These are phyloP conservation scores for Plectrocnemia conspersa DNA, from an alignment of 1,140 invertebrate genomes.

Conservation along the genomic window DNA sequence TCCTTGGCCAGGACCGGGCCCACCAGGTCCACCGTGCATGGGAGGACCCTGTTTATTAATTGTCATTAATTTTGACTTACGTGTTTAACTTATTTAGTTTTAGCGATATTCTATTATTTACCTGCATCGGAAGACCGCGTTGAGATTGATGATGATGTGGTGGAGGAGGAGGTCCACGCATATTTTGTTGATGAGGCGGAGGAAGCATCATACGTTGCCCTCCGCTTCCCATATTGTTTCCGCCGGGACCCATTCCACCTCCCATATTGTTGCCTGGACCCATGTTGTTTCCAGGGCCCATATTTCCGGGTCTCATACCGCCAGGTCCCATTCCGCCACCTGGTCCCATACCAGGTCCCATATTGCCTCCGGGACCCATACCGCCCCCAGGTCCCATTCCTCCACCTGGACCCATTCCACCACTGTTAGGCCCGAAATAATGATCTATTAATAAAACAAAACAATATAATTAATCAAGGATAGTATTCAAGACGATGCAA, in stretches of 20 bases:
- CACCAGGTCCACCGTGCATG: slow-evolving; percentile 46
- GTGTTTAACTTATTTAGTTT: not conserved
- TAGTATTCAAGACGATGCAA: not conserved
- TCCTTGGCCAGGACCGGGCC: slow-evolving; percentile 26
- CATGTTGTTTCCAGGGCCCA: slow-evolving; percentile 38
- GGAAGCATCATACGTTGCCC: slow-evolving; percentile 41
- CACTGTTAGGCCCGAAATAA: slow-evolving; percentile 29
- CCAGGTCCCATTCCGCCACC: slow-evolving; percentile 24
- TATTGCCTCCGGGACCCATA: slow-evolving; percentile 19
- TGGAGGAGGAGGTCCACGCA: slow-evolving; percentile 44
- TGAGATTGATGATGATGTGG: slow-evolving; percentile 45
- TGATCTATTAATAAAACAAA: slow-evolving; percentile 20
- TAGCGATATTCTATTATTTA: slow-evolving; percentile 5
- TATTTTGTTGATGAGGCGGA: slow-evolving; percentile 34
- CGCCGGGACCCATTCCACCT: slow-evolving; percentile 38
- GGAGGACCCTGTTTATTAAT: slow-evolving; percentile 39
- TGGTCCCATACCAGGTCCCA: slow-evolving; percentile 11
- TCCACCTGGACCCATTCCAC: slow-evolving; percentile 28
- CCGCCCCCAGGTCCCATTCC: slow-evolving; percentile 30
- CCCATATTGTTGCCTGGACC: slow-evolving; percentile 40
- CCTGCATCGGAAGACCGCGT: slow-evolving; percentile 32
- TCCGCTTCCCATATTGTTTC: slow-evolving; percentile 47
- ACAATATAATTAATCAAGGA: not conserved
- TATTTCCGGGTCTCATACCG: slow-evolving; percentile 25
- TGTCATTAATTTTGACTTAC: not conserved